These are phyloP conservation scores for Sitodiplosis mosellana DNA, from an alignment of 1,140 invertebrate species.

Conservation along the genomic window DNA sequence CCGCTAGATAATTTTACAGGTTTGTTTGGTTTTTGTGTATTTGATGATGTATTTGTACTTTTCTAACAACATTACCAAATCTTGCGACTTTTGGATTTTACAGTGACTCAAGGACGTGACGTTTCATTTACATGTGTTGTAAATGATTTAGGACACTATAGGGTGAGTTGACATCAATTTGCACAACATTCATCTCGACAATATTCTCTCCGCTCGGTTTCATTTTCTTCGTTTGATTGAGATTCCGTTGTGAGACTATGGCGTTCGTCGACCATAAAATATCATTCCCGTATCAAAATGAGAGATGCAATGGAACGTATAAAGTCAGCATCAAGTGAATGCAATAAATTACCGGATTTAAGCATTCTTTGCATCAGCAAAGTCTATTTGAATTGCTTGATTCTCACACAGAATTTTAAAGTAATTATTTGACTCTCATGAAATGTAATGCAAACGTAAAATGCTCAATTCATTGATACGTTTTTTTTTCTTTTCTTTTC, in stretches of 20 bases:
- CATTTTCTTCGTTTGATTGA: neutral
- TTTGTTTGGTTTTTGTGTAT: too few relatives aligned
- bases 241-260: neutral
- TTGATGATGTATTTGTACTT: too few relatives aligned
- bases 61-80: too few relatives aligned
- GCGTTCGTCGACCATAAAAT: neutral
- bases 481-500: too few relatives aligned
- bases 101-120: conserved; percentile 69
- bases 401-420: neutral
- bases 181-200: too few relatives aligned
- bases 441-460: too few relatives aligned
- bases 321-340: neutral
- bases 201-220: too few relatives aligned
- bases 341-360: neutral
- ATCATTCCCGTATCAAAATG: neutral
- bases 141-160: conserved; percentile 65
- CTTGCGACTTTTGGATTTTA: too few relatives aligned
- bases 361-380: neutral
- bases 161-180: conserved; percentile 34
- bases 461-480: too few relatives aligned
- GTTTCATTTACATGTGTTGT: conserved; percentile 76
- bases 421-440: neutral
- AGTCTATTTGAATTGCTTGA: neutral
- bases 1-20: conserved; percentile 76
- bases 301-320: neutral